Evolutionary conservation across 2,888 invertebrate species (phyloP), one percentile per base, ranked within the genome.

Genomic region (Helobdella robusta): DNA sequence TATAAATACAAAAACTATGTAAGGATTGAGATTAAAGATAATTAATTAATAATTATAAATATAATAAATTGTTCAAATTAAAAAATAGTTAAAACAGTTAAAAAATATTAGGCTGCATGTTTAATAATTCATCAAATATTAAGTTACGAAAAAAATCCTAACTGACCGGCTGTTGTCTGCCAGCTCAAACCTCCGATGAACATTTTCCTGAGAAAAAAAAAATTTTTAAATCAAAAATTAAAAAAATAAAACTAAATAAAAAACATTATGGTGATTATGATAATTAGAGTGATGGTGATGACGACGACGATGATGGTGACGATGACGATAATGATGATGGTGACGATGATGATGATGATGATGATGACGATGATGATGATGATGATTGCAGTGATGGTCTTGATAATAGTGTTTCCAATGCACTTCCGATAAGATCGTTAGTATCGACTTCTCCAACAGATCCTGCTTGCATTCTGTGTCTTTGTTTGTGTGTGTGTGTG

Each of bases 141-240:
- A n/a, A n/a, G n/a, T n/a, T n/a, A 48, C n/a, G 25, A n/a, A 35
- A 60, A 35, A 8, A 25, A 44, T 60, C 44, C 18, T 4, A 35
- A 25, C 34, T 62, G 86, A 94, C 94, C 95, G 88, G 94, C 93
- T 86, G 93, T 94, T 81, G 95, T 97, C 85, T 95, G 95, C 95
- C 95, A 97, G 85, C 93, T 94, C 82, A 97, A 87, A 80, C 95
- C 97, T 80, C 97, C 97, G 84, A 97, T 91, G 87, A 97, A 97
- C 95, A 97, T 97, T 89, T 97, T 97, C 85, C 95, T 95, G 87
- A 77, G 90, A 89, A 76, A 79, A 54, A 82, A 58, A 58, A 61
- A 11, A 56, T 52, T 1, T 36, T 28, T n/a, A 30, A 3, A 20
- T 62, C 32, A 56, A 59, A 4, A 59, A 30, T 35, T 59, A 30